Base-by-base conservation (phyloP, 1,140 invertebrate species). In the Drosophila carrolli region DNA sequence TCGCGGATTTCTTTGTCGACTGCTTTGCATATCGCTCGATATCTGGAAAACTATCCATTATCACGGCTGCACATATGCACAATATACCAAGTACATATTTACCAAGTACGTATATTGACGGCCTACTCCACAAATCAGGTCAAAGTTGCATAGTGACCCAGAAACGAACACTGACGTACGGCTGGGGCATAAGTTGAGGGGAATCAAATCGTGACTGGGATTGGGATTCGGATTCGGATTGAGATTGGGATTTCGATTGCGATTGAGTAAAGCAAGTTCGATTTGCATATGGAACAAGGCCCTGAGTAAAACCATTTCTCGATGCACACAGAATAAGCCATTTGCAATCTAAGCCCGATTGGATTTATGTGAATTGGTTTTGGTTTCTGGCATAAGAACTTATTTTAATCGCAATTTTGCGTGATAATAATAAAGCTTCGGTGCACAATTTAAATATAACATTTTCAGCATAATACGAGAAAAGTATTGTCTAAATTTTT, bases 101-200 rank as follows among this genome's bases (percentile, higher is more conserved):
- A 23, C 27, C 19, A 10, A 4, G 3, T 50, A 16, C 43, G 16
- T 35, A 41, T 40, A 56, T 68, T 48, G 46, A 41, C 48, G 48
- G 51, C 47, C 63, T 57, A 81, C 54, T 81, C 59, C 55, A 55
- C 65, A 70, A 86, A 89, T 86, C 79, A 81, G 83, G 83, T 86
- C 83, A 86, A 82, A 77, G 72, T 88, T 88, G 84, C 83, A 84
- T 67, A 77, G 63, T 79, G 83, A 86, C 83, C 83, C 75, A 86
- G 79, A 83, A 88, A 68, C 48, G 46, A 57, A 51, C 60, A 75
- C 75, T 78, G 70, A 75, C 61, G 83, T 75, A 79, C 83, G 54
- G 75, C 75, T 62, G 35, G 47, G 57, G 55, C 78, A 72, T 56
- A 68, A 61, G 71, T 78, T 85, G 80, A 29, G 44, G 59, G 59